Conservation (phyloP, 1,140 invertebrate species). For the Condylostylus longicornis region DNA sequence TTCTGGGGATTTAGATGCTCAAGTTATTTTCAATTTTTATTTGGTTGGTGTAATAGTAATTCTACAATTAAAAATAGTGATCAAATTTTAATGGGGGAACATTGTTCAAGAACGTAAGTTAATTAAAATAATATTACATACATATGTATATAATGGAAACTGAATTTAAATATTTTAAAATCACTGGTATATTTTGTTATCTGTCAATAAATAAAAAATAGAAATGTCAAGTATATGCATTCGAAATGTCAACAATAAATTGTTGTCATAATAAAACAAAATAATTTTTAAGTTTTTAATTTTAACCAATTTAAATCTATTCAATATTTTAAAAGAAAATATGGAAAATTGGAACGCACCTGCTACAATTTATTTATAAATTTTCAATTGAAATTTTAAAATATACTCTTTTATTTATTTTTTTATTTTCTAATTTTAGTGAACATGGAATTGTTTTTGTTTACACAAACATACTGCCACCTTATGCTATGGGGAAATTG, state of each 20-base stretch:
- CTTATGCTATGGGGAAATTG: not conserved
- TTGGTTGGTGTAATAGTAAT: slow-evolving; percentile 1
- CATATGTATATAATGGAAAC: too few relatives aligned
- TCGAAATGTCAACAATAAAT: not conserved
- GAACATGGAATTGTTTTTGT: not conserved
- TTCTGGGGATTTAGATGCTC: slow-evolving; percentile 1
- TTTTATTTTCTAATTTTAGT: not conserved
- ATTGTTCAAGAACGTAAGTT: not conserved
- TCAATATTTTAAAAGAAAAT: not conserved
- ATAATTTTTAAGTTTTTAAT: not conserved
- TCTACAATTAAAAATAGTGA: not conserved
- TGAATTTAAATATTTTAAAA: not conserved
- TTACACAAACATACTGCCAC: not conserved
- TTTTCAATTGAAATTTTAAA: not conserved
- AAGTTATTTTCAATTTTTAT: slow-evolving; percentile 1
- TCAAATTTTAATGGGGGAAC: not conserved
- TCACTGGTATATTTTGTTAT: not conserved
- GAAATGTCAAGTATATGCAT: not conserved
- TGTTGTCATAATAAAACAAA: not conserved
- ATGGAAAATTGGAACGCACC: too few relatives aligned
- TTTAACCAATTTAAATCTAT: not conserved
- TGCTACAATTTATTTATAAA: too few relatives aligned
- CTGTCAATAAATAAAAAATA: not conserved
- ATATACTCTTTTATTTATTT: not conserved
- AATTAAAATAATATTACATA: not conserved